These are phyloP conservation scores for Hydroisotoma schaefferi DNA, from an alignment of 2,888 invertebrate species.

Conservation along the genomic window DNA sequence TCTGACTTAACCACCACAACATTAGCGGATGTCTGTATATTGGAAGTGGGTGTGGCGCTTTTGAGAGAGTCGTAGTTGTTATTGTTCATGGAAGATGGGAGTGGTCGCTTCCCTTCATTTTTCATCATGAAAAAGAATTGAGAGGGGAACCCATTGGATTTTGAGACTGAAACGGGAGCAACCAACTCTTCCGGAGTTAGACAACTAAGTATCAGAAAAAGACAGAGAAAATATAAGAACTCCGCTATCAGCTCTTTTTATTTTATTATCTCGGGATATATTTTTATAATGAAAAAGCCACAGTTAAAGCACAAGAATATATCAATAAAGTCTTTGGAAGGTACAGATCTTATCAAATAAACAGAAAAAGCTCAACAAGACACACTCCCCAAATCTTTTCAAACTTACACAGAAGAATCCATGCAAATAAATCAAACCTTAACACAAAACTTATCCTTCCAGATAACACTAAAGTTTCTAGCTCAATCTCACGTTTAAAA, in stretches of 20 bases:
- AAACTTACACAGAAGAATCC: conserved; percentile 18
- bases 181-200: conserved; percentile 47
- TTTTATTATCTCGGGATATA: neutral
- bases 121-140: conserved; percentile 44
- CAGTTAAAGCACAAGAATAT: conserved; percentile 48
- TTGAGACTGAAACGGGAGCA: conserved; percentile 34
- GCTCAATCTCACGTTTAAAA: no score
- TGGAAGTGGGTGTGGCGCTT: conserved; percentile 30
- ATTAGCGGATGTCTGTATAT: conserved; percentile 31
- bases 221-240: conserved; percentile 18
- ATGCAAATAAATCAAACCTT: no score
- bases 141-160: conserved; percentile 41
- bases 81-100: conserved; percentile 17
- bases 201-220: no score
- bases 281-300: conserved; percentile 22
- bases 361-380: neutral
- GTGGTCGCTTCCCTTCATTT: conserved; percentile 18
- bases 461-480: no score
- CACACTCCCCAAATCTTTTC: neutral
- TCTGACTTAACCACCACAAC: conserved; percentile 42
- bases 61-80: conserved; percentile 30
- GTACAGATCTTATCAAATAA: neutral
- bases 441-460: no score
- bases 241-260: neutral
- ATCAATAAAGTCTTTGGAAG: no score